phyloP scores from a whole-genome alignment of 2,797 vertebrate species.

The Scolopax bukidnonensis region DNA sequence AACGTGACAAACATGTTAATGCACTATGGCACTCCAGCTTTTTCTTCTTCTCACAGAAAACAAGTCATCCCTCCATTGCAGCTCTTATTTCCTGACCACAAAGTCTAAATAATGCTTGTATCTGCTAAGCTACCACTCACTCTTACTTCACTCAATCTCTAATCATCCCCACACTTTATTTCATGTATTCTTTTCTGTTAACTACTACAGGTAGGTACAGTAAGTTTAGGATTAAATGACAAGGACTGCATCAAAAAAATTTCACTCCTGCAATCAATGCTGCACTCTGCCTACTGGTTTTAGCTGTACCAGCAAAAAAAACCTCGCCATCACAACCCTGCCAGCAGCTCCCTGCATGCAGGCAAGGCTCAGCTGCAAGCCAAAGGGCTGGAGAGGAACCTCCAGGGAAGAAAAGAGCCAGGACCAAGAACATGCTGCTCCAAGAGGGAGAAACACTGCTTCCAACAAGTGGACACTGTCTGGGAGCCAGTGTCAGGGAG shows the following conservation, averaged over 20 bases:
- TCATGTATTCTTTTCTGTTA: not conserved
- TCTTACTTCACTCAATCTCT: too few relatives aligned
- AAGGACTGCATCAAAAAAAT: not conserved
- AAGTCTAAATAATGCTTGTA: not conserved
- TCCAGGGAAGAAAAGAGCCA: not conserved
- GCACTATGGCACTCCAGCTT: accelerated
- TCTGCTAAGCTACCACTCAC: accelerated
- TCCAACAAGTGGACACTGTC: too few relatives aligned
- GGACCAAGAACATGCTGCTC: accelerated
- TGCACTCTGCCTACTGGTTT: not conserved
- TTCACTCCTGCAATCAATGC: not conserved
- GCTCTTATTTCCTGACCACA: not conserved
- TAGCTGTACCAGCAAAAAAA: not conserved
- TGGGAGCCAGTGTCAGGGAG: not conserved
- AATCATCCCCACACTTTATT: accelerated
- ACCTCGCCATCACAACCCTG: accelerated
- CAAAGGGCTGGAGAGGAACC: too few relatives aligned
- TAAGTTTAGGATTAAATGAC: too few relatives aligned
- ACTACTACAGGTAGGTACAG: too few relatives aligned
- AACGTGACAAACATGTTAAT: accelerated
- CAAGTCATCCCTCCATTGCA: not conserved
- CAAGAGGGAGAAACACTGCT: accelerated
- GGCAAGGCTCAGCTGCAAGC: not conserved
- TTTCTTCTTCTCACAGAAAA: not conserved
- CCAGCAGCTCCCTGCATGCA: not conserved